phyloP scores from a whole-genome alignment of 2,113 vertebrate genomes.

The Rhipidura dahli region DNA sequence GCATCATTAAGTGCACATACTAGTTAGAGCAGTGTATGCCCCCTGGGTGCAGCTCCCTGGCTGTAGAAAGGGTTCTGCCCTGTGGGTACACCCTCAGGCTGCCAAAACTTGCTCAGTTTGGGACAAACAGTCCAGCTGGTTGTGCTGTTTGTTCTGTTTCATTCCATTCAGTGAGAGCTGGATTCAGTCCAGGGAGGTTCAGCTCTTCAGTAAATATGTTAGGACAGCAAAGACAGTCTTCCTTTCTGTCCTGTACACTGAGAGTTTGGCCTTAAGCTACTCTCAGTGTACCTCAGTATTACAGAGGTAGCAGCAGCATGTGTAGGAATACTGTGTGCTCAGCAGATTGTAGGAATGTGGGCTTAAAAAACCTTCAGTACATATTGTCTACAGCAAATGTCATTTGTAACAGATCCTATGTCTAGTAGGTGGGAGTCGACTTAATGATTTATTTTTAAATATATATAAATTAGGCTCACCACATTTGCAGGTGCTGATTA shows the following conservation, averaged over 20 bases:
- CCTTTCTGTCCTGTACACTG: neutral
- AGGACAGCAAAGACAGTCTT: neutral
- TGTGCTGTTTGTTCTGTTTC: neutral
- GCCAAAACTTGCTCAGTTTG: neutral
- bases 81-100: neutral
- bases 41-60: neutral
- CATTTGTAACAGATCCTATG: neutral
- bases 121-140: neutral
- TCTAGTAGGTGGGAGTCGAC: neutral
- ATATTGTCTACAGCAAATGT: neutral
- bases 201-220: neutral
- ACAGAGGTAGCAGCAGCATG: neutral
- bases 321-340: neutral
- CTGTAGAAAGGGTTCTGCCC: neutral
- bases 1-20: neutral
- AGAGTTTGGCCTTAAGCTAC: neutral
- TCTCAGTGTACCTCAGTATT: neutral
- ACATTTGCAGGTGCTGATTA: neutral
- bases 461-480: neutral
- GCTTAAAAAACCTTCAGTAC: neutral
- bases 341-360: neutral
- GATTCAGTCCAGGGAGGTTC: neutral
- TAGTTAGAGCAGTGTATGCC: neutral
- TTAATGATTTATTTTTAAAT: neutral
- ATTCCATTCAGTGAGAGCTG: neutral